Conservation (phyloP, 2,113 vertebrate species). For the Gobio gobio region DNA sequence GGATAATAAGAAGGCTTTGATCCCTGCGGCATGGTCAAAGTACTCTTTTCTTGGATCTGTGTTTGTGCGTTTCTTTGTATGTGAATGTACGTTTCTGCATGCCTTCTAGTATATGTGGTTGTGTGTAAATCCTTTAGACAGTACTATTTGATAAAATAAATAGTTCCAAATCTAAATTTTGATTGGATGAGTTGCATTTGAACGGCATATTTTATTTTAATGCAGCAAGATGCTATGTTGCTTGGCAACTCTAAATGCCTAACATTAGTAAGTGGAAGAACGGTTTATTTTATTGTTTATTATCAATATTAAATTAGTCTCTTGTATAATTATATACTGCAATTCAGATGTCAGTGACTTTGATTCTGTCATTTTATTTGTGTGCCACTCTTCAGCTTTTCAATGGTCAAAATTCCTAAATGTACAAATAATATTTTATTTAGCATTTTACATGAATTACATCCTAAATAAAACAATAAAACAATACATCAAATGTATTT, state of each 20-base stretch:
- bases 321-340: neutral
- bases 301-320: neutral
- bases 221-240: neutral
- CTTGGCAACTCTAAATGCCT: neutral
- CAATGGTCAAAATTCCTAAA: neutral
- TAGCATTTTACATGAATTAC: neutral
- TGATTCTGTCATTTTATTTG: neutral
- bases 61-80: slow-evolving; percentile 21
- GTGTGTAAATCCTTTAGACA: neutral
- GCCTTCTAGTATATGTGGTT: neutral
- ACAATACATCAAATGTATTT: too few relatives aligned
- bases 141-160: neutral
- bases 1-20: slow-evolving; percentile 74
- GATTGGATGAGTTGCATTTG: neutral
- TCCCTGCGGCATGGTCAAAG: slow-evolving; percentile 67
- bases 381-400: neutral
- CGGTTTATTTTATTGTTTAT: neutral
- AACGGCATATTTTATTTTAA: neutral
- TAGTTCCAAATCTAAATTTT: neutral
- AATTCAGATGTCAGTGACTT: neutral
- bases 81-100: neutral
- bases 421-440: neutral
- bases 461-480: too few relatives aligned
- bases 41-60: slow-evolving; percentile 43
- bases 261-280: neutral